These are phyloP conservation scores for Orientallactaga bullata DNA, from an alignment of 2,113 vertebrate genomes.

Conservation along the genomic window DNA sequence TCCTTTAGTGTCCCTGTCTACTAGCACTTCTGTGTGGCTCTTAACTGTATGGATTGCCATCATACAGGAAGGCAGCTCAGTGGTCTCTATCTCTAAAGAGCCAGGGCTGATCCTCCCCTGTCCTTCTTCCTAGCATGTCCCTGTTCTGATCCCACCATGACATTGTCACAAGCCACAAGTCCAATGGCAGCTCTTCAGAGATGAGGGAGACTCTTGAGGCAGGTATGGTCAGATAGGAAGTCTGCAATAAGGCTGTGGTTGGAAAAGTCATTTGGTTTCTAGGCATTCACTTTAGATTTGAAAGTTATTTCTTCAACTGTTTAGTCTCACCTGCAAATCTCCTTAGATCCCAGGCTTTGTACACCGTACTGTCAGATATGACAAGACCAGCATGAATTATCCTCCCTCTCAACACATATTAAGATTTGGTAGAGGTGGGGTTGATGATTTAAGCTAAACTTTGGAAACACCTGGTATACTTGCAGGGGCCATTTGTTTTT, in stretches of 20 bases:
- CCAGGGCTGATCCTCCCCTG: background rate
- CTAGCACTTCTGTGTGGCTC: too few relatives aligned
- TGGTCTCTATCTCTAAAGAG: background rate
- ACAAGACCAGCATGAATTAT: background rate
- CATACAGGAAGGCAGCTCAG: fast-evolving
- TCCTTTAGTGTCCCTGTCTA: too few relatives aligned
- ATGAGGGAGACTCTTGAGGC: background rate
- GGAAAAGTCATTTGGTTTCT: background rate
- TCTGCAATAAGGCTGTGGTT: fast-evolving
- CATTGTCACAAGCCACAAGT: background rate
- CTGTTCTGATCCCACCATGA: background rate
- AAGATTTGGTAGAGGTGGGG: background rate
- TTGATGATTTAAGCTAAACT: background rate
- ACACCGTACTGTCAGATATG: too few relatives aligned
- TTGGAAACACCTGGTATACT: background rate
- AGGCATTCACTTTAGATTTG: background rate
- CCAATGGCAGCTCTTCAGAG: background rate
- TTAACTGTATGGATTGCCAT: background rate
- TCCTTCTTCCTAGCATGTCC: background rate
- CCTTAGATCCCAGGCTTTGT: background rate
- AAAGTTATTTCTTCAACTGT: background rate
- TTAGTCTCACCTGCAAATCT: background rate
- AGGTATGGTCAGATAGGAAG: background rate
- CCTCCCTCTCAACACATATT: background rate
- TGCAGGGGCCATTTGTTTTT: background rate